A percentile compares a stretch with the other conserved stretches of the same genome.
Evolutionary conservation across 2,797 vertebrate species (phyloP).

Genomic region (Diplodus puntazzo): DNA sequence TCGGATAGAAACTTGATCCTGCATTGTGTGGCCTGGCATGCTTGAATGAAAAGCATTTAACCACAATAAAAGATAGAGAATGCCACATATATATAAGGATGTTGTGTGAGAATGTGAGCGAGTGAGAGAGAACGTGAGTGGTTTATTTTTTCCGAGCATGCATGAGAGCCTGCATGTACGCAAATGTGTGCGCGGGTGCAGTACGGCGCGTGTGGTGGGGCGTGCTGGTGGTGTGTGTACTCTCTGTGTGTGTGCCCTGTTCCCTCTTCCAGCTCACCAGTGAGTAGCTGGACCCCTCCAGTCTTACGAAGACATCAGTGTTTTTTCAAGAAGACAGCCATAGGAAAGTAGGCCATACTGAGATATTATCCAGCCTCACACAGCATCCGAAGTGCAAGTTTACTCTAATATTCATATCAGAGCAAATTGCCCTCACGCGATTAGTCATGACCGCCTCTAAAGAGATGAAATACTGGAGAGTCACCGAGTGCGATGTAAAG

Average conservation of each 20-base stretch:
- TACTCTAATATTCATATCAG: slow-evolving; percentile 52
- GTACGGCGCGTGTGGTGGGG: slow-evolving; percentile 22
- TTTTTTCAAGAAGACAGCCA: slow-evolving; percentile 76
- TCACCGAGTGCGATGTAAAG: slow-evolving; percentile 41
- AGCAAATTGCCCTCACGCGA: slow-evolving; percentile 24
- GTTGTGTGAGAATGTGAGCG: slow-evolving; percentile 46
- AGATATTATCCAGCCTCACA: slow-evolving; percentile 51
- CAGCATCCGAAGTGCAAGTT: slow-evolving; percentile 46
- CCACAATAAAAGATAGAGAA: slow-evolving; percentile 66
- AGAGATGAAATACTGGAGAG: slow-evolving; percentile 38
- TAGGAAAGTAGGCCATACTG: slow-evolving; percentile 71
- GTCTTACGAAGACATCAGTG: slow-evolving; percentile 76
- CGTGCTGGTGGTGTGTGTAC: slow-evolving; percentile 39
- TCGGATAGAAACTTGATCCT: slow-evolving; percentile 69
- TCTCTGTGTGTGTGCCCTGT: slow-evolving; percentile 73
- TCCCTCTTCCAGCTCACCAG: slow-evolving; percentile 81
- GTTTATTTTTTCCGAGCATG: slow-evolving; percentile 54
- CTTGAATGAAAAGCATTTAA: slow-evolving; percentile 83
- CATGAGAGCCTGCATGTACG: slow-evolving; percentile 67
- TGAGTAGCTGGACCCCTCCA: slow-evolving; percentile 75
- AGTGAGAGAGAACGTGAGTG: slow-evolving; percentile 18
- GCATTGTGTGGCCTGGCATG: slow-evolving; percentile 88
- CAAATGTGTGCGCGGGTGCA: slow-evolving; percentile 34
- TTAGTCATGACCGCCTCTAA: slow-evolving; percentile 39
- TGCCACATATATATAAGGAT: slow-evolving; percentile 61